Base-by-base conservation (phyloP, 1,140 invertebrate species). In the Mya arenaria region DNA sequence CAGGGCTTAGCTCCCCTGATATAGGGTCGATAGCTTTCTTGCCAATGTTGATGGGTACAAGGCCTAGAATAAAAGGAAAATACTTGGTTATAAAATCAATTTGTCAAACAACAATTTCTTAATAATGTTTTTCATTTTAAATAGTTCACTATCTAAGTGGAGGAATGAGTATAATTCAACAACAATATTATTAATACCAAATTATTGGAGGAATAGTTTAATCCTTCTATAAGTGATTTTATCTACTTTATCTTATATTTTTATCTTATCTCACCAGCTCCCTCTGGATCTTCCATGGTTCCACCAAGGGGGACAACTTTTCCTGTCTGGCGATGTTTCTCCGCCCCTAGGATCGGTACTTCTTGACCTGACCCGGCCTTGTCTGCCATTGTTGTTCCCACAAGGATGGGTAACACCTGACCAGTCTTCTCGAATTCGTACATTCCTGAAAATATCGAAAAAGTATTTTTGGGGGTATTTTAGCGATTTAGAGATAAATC, bases 231-330 rank as follows among this genome's bases (percentile, higher is more conserved):
- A 44, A 44, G 19, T 10, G 19, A 44, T 19, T 10, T 52, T 52
- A 3, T n/a, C 19, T 23, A 52, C 25, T n/a, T 52, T 52, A 8
- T 52, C 1, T 52, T 52, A 10, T 10, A 52, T 1, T n/a, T 52
- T 4, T 52, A 3, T 52, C 25, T 52, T 52, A 52, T 52, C 48
- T 52, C 66, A 90, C 90, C 90, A 83, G 83, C 84, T 58, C 91
- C 91, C 52, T 90, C 87, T 19, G 89, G 89, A 44, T 91, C 89
- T 66, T 92, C 91, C 90, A 92, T 92, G 13, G 90, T 92, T 30
- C 91, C 91, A 41, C 89, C 91, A n/a, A 92, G 87, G 23, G 91
- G 91, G 28, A 86, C 60, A 39, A 89, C 80, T 30, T 85, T 88
- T 37, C 85, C 88, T 10, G 85, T 88, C 52, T 78, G 74, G 30